Evolutionary conservation across 2,797 vertebrate species (phyloP).

Genomic region (Lophotriccus pileatus): DNA sequence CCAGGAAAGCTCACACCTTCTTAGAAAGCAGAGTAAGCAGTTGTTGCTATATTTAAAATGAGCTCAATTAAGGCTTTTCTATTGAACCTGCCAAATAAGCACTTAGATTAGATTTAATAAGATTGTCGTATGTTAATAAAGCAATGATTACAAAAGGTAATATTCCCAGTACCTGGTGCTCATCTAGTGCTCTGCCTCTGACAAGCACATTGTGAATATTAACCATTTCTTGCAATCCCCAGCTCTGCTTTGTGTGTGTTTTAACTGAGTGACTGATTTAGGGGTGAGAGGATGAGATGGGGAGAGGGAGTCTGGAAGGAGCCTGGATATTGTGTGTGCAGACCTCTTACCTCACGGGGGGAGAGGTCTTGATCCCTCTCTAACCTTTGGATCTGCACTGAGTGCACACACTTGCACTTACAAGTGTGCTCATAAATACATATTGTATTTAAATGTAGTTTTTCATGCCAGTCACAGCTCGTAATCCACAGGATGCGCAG

Average conservation of each 20-base stretch:
- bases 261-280: neutral
- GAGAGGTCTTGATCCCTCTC: neutral
- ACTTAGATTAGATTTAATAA: constrained; percentile 64
- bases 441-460: neutral
- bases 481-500: fast-evolving
- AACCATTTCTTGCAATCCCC: neutral
- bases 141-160: constrained; percentile 56
- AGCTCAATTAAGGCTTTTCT: constrained; percentile 65
- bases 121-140: constrained; percentile 58
- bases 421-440: neutral
- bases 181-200: neutral
- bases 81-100: constrained; percentile 67
- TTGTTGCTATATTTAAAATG: constrained; percentile 53
- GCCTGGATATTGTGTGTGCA: neutral
- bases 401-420: neutral
- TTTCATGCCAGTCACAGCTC: neutral
- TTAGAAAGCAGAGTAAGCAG: constrained; percentile 63
- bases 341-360: fast-evolving
- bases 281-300: neutral
- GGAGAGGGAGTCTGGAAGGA: neutral
- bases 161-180: neutral
- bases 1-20: constrained; percentile 37
- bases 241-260: neutral
- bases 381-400: neutral
- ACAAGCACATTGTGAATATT: neutral